These are phyloP conservation scores for Hippoglossus hippoglossus DNA, from an alignment of 2,797 vertebrate species.

Conservation along the genomic window DNA sequence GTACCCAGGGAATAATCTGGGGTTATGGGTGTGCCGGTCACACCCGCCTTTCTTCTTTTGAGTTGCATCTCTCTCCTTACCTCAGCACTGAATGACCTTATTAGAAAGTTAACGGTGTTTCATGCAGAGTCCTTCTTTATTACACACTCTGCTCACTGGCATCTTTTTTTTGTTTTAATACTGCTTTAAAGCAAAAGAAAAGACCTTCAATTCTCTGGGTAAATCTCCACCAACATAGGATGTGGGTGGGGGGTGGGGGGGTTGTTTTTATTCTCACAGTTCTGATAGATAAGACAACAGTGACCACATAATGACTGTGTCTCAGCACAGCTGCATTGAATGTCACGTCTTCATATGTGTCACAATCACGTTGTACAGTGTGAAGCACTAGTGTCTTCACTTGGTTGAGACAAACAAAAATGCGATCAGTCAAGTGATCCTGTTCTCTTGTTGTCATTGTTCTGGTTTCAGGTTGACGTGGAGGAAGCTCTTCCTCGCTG, in stretches of 20 bases:
- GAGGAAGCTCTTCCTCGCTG: slow-evolving; percentile 69
- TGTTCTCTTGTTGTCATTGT: slow-evolving; percentile 1
- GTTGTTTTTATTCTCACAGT: neutral
- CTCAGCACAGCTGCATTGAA: neutral
- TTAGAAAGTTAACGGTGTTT: slow-evolving; percentile 18
- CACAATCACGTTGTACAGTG: neutral
- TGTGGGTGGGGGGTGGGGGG: neutral
- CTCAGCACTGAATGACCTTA: slow-evolving; percentile 7
- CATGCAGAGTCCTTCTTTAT: slow-evolving; percentile 4
- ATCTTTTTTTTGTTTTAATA: slow-evolving; percentile 21
- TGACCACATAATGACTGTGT: slow-evolving; percentile 3
- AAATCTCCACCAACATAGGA: slow-evolving; percentile 2
- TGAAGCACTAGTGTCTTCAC: too few relatives aligned
- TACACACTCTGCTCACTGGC: slow-evolving; percentile 1
- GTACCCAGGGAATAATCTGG: slow-evolving; percentile 34
- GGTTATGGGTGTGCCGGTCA: slow-evolving; percentile 46
- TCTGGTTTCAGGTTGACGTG: slow-evolving; percentile 72
- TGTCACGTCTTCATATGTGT: neutral
- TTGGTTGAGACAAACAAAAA: too few relatives aligned
- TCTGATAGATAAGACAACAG: neutral
- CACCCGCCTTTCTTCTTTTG: slow-evolving; percentile 23
- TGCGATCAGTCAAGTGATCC: neutral
- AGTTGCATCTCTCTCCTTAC: slow-evolving; percentile 9
- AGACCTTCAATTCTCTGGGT: neutral
- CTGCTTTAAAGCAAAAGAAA: slow-evolving; percentile 3